Percentiles rank a stretch among this genome's conserved stretches.
phyloP scores from a whole-genome alignment of 2,797 vertebrate species.

The Anguilla marmorata region DNA sequence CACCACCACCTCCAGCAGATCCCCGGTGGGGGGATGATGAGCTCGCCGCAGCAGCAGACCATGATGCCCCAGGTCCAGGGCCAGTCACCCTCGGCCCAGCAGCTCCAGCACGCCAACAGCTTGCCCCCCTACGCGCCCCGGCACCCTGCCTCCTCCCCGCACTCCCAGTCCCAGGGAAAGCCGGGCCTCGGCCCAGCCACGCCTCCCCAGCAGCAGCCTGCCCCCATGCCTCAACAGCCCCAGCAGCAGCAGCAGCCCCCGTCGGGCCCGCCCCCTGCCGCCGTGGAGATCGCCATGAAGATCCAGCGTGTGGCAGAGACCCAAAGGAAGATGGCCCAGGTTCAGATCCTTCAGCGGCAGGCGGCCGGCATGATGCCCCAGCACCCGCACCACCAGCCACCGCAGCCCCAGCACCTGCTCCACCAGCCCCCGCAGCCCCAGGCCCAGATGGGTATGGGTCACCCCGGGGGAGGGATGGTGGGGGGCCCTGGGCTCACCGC shows the following conservation, averaged over 20 bases:
- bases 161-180: constrained; percentile 85
- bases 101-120: constrained; percentile 77
- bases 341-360: constrained; percentile 84
- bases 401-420: constrained; percentile 65
- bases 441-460: constrained; percentile 80
- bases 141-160: constrained; percentile 70
- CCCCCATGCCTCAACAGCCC: constrained; percentile 63
- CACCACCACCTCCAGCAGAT: constrained; percentile 71
- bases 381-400: constrained; percentile 77
- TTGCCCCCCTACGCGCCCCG: constrained; percentile 78
- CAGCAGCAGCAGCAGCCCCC: constrained; percentile 71
- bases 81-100: constrained; percentile 81
- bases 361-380: constrained; percentile 70
- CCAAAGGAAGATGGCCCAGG: constrained; percentile 93
- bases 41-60: constrained; percentile 65
- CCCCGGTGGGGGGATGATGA: constrained; percentile 68
- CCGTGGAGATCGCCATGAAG: constrained; percentile 92
- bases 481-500: constrained; percentile 68
- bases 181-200: constrained; percentile 82
- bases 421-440: constrained; percentile 66
- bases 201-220: constrained; percentile 77
- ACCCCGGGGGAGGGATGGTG: constrained; percentile 61
- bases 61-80: constrained; percentile 67
- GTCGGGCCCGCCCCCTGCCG: constrained; percentile 84
- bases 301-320: constrained; percentile 93